These are phyloP conservation scores for Eueides isabella DNA, from an alignment of 1,140 invertebrate genomes.

Conservation along the genomic window DNA sequence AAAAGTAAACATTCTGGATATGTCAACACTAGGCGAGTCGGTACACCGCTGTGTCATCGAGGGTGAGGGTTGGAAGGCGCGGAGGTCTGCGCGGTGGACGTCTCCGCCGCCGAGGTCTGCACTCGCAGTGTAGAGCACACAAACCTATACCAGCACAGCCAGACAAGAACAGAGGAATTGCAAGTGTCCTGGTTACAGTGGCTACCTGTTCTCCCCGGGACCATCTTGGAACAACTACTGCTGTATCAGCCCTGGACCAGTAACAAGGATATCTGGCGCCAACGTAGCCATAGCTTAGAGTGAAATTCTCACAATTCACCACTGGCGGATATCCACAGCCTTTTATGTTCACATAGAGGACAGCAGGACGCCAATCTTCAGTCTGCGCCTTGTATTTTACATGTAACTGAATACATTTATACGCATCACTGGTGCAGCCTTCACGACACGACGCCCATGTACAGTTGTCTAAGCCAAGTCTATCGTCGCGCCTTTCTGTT, in stretches of 20 bases:
- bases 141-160: conserved; percentile 91
- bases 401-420: conserved; percentile 92
- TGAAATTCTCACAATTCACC: conserved; percentile 93
- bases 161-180: conserved; percentile 91
- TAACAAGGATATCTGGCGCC: conserved; percentile 91
- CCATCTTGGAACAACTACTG: conserved; percentile 91
- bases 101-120: conserved; percentile 78
- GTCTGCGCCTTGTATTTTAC: conserved; percentile 86
- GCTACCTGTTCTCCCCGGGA: conserved; percentile 89
- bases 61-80: conserved; percentile 63
- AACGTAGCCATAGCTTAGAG: conserved; percentile 87
- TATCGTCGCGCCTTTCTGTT: conserved; percentile 88
- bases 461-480: conserved; percentile 91
- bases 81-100: conserved; percentile 73
- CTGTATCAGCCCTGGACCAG: conserved; percentile 91
- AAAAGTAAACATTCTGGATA: conserved; percentile 47
- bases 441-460: conserved; percentile 93
- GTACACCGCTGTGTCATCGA: conserved; percentile 74
- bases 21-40: conserved; percentile 58
- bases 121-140: conserved; percentile 93
- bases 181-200: conserved; percentile 91
- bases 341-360: conserved; percentile 80
- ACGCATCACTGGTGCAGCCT: conserved; percentile 94
- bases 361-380: conserved; percentile 72
- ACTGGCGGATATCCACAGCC: conserved; percentile 94